Percentiles rank a stretch among this genome's conserved stretches.
Conservation (phyloP, 1,140 invertebrate species). For the Drosophila bipectinata region DNA sequence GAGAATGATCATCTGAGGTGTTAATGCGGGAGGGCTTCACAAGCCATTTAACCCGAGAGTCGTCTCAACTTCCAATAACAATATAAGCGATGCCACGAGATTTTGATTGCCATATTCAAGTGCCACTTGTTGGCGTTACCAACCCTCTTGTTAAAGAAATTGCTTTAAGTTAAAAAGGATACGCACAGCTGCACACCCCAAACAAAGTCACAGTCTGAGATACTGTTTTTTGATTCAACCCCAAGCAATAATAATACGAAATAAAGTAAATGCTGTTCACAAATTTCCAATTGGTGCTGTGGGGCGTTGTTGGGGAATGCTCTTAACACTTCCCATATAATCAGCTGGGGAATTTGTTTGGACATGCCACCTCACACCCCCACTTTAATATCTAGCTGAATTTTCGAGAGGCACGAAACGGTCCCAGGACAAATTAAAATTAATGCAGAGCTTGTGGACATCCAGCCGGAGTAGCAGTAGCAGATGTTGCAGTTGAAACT, state of each 20-base stretch:
- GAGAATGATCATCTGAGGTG: conserved; percentile 9
- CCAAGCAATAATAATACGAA: conserved; percentile 49
- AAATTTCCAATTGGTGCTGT: conserved; percentile 59
- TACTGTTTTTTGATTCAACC: conserved; percentile 5
- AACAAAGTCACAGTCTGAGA: neutral
- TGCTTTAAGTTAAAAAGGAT: conserved; percentile 59
- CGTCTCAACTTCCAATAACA: conserved; percentile 20
- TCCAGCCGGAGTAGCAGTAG: conserved; percentile 1
- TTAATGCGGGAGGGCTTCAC: neutral
- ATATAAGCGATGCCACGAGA: conserved; percentile 26
- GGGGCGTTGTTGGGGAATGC: conserved; percentile 10
- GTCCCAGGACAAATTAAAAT: conserved; percentile 55
- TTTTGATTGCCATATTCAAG: conserved; percentile 58
- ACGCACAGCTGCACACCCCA: conserved; percentile 54
- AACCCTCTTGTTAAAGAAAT: conserved; percentile 44
- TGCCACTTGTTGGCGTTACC: conserved; percentile 54
- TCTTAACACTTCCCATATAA: conserved; percentile 22
- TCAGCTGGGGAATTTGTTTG: conserved; percentile 27
- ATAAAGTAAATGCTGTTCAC: conserved; percentile 56
- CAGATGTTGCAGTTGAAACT: conserved; percentile 57
- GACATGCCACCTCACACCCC: neutral
- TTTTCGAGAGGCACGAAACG: conserved; percentile 15
- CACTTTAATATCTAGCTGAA: conserved; percentile 26
- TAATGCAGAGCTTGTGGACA: conserved; percentile 50
- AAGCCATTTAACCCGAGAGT: conserved; percentile 17